phyloP scores from a whole-genome alignment of 2,113 vertebrate genomes.

The cattle (Bos taurus) region ARS-UCD2.0 NC_037328.1:110931001-110931500 shows the following conservation, averaged over 20 bases:
- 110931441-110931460: background rate
- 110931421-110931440: background rate
- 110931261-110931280: background rate
- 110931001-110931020: constrained; percentile 96
- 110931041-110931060: constrained; percentile 98
- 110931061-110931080: constrained; percentile 95
- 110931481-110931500: background rate
- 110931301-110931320: background rate
- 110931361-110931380: background rate
- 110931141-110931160: constrained; percentile 84
- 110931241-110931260: background rate
- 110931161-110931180: constrained; percentile 74
- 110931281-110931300: background rate
- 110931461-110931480: constrained; percentile 22
- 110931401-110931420: background rate
- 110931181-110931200: constrained; percentile 75
- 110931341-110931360: background rate
- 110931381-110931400: background rate
- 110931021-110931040: constrained; percentile 99
- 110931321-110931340: background rate
- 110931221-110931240: constrained; percentile 72
- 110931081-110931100: constrained; percentile 96
- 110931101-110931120: constrained; percentile 96
- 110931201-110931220: constrained; percentile 81
- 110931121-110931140: constrained; percentile 93